Evolutionary conservation across 2,113 vertebrate species (phyloP).

Genomic region (Blennius ocellaris): DNA sequence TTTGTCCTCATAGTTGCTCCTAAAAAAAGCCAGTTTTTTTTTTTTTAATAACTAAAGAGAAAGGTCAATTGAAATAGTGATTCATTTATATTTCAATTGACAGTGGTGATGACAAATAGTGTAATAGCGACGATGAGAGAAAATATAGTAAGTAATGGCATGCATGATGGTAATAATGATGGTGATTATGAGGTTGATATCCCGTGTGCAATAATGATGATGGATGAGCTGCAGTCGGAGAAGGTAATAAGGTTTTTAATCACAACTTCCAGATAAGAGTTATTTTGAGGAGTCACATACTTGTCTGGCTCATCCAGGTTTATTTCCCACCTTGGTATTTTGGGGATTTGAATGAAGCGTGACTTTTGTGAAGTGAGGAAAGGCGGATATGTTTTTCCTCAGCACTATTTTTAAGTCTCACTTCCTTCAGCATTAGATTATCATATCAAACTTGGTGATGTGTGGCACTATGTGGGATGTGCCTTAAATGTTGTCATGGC

Average conservation of each 20-base stretch:
- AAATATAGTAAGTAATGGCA: slow-evolving; percentile 6
- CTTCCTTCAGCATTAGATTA: slow-evolving; percentile 1
- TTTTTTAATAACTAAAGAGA: no score
- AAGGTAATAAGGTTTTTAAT: slow-evolving; percentile 44
- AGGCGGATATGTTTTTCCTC: slow-evolving; percentile 6
- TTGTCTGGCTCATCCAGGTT: slow-evolving; percentile 27
- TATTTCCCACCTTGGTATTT: slow-evolving; percentile 36
- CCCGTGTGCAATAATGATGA: slow-evolving; percentile 42
- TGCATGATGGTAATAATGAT: slow-evolving; percentile 23
- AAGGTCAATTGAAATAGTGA: neutral
- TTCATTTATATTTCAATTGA: neutral
- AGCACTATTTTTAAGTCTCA: slow-evolving; percentile 25
- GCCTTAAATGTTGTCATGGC: slow-evolving; percentile 1
- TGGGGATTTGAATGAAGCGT: slow-evolving; percentile 5
- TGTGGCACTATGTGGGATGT: neutral
- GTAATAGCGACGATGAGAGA: slow-evolving; percentile 12
- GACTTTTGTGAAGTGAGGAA: slow-evolving; percentile 18
- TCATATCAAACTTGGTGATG: neutral
- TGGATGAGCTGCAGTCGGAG: slow-evolving; percentile 12
- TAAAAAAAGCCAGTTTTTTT: no score
- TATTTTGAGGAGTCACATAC: slow-evolving; percentile 42
- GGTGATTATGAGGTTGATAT: slow-evolving; percentile 31
- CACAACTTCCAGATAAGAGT: slow-evolving; percentile 13
- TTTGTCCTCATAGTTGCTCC: no score
- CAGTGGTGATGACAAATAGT: slow-evolving; percentile 12